Percentiles rank a stretch among this genome's conserved stretches.
These are phyloP conservation scores for Perdita meconis DNA, from an alignment of 2,888 invertebrate species.

Conservation along the genomic window DNA sequence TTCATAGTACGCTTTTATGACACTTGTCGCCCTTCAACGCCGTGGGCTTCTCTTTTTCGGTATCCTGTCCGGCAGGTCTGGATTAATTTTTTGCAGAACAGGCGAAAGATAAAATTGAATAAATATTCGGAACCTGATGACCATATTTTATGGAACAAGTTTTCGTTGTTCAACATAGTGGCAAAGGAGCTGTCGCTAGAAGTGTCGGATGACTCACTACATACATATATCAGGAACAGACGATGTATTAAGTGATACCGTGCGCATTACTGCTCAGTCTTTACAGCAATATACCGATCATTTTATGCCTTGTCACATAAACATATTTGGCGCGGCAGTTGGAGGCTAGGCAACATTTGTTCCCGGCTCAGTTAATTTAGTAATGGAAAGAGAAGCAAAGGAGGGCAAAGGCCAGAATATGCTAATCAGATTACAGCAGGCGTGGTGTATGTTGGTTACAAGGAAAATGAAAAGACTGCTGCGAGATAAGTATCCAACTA, in stretches of 20 bases:
- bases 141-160: too few relatives aligned
- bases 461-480: conserved; percentile 45
- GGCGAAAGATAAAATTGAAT: too few relatives aligned
- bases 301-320: conserved; percentile 33
- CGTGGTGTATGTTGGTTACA: conserved; percentile 31
- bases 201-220: too few relatives aligned
- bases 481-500: conserved; percentile 24
- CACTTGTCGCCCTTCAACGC: neutral
- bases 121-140: too few relatives aligned
- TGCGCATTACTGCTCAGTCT: conserved; percentile 18
- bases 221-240: too few relatives aligned
- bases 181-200: too few relatives aligned
- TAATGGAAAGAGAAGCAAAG: conserved; percentile 18
- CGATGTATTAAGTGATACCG: neutral
- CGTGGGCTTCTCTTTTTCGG: conserved; percentile 2
- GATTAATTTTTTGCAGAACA: too few relatives aligned
- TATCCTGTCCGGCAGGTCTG: too few relatives aligned
- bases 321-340: neutral
- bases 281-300: conserved; percentile 17
- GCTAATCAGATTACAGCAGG: conserved; percentile 53
- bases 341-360: conserved; percentile 8
- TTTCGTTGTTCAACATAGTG: too few relatives aligned
- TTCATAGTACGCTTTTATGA: conserved; percentile 10
- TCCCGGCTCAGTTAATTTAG: conserved; percentile 35
- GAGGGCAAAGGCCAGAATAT: conserved; percentile 53